phyloP scores from a whole-genome alignment of 2,113 vertebrate genomes.

The Girardinichthys multiradiatus region DNA sequence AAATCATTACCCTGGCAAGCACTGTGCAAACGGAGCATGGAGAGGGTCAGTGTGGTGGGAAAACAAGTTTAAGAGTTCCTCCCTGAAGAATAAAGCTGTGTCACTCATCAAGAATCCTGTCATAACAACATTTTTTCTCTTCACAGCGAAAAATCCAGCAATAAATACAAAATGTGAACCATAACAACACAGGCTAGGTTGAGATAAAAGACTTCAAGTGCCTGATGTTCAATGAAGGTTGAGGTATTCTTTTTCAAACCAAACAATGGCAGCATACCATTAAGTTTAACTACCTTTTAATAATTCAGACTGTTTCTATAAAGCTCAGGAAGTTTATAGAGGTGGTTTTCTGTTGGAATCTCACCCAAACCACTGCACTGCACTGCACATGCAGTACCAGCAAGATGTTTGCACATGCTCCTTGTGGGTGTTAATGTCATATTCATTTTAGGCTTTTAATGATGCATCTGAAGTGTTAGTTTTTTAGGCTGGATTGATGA shows the following conservation, averaged over 20 bases:
- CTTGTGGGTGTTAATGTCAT: not conserved
- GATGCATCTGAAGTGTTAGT: not conserved
- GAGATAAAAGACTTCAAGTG: too few relatives aligned
- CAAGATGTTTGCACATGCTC: not conserved
- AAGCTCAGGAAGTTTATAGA: not conserved
- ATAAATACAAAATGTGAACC: too few relatives aligned
- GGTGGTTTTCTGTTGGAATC: not conserved
- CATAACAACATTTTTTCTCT: not conserved
- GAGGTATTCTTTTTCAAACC: too few relatives aligned
- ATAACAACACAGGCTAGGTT: too few relatives aligned
- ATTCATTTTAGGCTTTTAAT: not conserved
- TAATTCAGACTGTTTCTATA: too few relatives aligned
- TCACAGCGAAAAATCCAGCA: too few relatives aligned
- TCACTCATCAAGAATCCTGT: not conserved
- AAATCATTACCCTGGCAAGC: constrained; percentile 6
- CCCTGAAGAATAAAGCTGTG: constrained; percentile 16
- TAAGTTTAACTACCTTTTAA: too few relatives aligned
- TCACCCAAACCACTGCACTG: not conserved
- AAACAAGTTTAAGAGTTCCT: constrained; percentile 24
- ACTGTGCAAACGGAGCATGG: not conserved
- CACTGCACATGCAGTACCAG: not conserved
- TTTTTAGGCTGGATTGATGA: not conserved
- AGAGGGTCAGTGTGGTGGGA: constrained; percentile 12
- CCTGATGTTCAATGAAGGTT: too few relatives aligned
- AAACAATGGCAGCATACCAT: too few relatives aligned